These are phyloP conservation scores for Tholera decimalis DNA, from an alignment of 2,888 invertebrate genomes.

Conservation along the genomic window DNA sequence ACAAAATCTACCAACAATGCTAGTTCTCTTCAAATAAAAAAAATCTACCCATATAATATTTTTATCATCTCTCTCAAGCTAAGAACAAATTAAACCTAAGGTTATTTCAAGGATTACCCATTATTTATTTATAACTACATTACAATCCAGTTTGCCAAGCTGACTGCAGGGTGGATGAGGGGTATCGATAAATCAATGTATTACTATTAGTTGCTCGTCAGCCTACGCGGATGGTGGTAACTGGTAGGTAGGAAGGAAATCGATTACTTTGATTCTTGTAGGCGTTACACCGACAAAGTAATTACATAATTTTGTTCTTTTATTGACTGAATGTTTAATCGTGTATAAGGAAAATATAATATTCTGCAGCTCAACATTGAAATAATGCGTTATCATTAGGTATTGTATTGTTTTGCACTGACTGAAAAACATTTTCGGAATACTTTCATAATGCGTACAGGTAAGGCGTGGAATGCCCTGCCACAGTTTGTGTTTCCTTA, in stretches of 20 bases:
- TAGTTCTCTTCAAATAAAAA: too few relatives aligned
- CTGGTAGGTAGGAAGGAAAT: constrained; percentile 9
- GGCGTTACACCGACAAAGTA: constrained; percentile 26
- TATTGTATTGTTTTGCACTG: too few relatives aligned
- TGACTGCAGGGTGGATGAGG: constrained; percentile 24
- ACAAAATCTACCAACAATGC: too few relatives aligned
- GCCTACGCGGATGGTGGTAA: constrained; percentile 32
- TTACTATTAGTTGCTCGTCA: constrained; percentile 41
- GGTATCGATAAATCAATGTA: constrained; percentile 54
- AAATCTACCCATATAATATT: too few relatives aligned
- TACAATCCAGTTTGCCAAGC: constrained; percentile 28
- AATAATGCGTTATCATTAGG: too few relatives aligned
- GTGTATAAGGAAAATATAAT: too few relatives aligned
- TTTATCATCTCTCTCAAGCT: background rate
- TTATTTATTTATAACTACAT: constrained; percentile 41
- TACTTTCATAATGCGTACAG: too few relatives aligned
- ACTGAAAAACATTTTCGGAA: too few relatives aligned
- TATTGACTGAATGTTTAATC: background rate
- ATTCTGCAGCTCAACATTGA: too few relatives aligned
- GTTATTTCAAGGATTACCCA: constrained; percentile 5
- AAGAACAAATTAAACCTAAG: background rate
- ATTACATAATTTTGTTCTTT: constrained; percentile 4
- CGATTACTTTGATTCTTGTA: constrained; percentile 20
- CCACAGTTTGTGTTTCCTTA: too few relatives aligned
- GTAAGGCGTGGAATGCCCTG: too few relatives aligned